These are phyloP conservation scores for Fragum whitleyi DNA, from an alignment of 2,888 invertebrate species.

Conservation along the genomic window DNA sequence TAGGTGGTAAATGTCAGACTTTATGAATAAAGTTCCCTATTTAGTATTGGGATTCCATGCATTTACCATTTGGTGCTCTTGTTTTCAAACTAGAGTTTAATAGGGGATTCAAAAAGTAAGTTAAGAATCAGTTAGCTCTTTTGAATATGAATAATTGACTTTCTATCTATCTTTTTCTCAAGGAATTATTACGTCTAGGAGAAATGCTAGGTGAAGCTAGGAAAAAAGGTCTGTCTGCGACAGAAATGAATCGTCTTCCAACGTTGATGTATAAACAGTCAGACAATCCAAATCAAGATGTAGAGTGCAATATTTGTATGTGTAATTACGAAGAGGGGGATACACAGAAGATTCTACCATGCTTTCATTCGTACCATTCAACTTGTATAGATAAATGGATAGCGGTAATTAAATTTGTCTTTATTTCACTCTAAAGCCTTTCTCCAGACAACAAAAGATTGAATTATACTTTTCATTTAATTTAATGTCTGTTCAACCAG, in stretches of 20 bases:
- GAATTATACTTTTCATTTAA: too few species aligned
- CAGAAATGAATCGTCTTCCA: conserved; percentile 65
- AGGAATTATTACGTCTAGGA: conserved; percentile 72
- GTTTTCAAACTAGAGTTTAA: too few species aligned
- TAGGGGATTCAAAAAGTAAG: too few species aligned
- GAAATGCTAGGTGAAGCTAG: conserved; percentile 75
- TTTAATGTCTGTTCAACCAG: too few species aligned
- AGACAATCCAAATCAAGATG: conserved; percentile 33
- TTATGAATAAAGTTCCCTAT: too few species aligned
- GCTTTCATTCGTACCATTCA: conserved; percentile 82
- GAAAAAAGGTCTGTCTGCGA: conserved; percentile 66
- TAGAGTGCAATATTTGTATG: conserved; percentile 81
- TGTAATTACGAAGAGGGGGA: conserved; percentile 80
- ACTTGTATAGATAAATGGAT: conserved; percentile 83
- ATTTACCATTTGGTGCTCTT: too few species aligned
- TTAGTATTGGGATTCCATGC: too few species aligned
- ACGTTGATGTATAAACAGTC: conserved; percentile 61
- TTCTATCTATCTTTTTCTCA: not conserved
- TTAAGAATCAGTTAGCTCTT: too few species aligned
- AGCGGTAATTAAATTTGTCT: conserved; percentile 65
- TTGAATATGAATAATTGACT: too few species aligned
- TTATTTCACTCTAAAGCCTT: not conserved
- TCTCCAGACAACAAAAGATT: not conserved
- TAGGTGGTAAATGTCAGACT: too few species aligned
- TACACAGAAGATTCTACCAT: conserved; percentile 78